Evolutionary conservation across 2,797 vertebrate genomes (phyloP).

Genomic region (Knipowitschia caucasica): DNA sequence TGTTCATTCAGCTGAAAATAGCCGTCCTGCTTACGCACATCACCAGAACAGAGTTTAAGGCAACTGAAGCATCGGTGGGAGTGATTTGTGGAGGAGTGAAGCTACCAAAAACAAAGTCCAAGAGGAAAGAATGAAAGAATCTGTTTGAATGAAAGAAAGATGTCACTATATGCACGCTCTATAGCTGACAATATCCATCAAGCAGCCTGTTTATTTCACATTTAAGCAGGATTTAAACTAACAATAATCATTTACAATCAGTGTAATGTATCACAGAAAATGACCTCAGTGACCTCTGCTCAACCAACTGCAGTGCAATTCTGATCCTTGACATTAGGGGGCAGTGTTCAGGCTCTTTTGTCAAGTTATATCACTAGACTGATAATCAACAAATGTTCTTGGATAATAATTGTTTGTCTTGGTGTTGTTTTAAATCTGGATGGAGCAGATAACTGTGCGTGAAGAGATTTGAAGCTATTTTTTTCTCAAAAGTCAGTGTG

Average conservation of each 20-base stretch:
- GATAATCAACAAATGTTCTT: background rate
- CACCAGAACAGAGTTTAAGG: conserved; percentile 70
- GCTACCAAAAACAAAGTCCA: conserved; percentile 46
- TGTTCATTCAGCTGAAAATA: conserved; percentile 77
- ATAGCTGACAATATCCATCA: too few species aligned
- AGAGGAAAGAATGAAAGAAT: conserved; percentile 39
- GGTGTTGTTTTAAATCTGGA: background rate
- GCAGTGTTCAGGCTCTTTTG: conserved; percentile 15
- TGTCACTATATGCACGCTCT: too few species aligned
- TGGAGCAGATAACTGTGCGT: background rate
- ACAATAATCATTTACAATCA: background rate
- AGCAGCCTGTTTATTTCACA: too few species aligned
- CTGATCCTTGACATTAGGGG: conserved; percentile 43
- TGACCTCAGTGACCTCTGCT: conserved; percentile 46
- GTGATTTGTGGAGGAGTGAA: conserved; percentile 61
- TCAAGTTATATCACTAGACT: background rate
- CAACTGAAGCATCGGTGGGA: conserved; percentile 63
- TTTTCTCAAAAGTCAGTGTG: conserved; percentile 34
- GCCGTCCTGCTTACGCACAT: conserved; percentile 74
- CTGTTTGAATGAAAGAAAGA: conserved; percentile 13
- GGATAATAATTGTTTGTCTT: background rate
- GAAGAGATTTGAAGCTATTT: background rate
- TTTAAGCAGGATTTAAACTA: background rate
- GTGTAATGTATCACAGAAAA: conserved; percentile 19
- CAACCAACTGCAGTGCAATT: conserved; percentile 2